Conservation (phyloP, 2,113 vertebrate species). For the Vanacampus margaritifer region DNA sequence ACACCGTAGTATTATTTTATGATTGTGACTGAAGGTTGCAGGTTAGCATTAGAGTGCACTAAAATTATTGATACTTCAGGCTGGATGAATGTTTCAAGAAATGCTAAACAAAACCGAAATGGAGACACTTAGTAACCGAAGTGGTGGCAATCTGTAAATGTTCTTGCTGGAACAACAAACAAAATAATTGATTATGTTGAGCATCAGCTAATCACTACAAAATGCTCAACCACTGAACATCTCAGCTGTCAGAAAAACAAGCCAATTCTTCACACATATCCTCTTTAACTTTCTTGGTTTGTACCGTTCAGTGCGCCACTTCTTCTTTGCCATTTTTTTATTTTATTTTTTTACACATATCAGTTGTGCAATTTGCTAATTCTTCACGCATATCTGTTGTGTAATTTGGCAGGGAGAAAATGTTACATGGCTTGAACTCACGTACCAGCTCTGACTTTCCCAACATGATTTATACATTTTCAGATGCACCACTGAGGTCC, state of each 20-base stretch:
- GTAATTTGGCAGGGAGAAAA: background rate
- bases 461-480: slow-evolving; percentile 42
- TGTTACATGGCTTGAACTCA: background rate
- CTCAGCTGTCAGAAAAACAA: background rate
- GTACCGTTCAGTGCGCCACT: too few relatives aligned
- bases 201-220: too few relatives aligned
- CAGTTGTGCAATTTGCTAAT: background rate
- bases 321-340: too few relatives aligned
- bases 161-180: background rate
- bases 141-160: background rate
- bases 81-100: background rate
- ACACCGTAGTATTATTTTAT: background rate
- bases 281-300: too few relatives aligned
- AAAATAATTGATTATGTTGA: too few relatives aligned
- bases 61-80: background rate
- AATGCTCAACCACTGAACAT: too few relatives aligned
- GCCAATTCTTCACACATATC: too few relatives aligned
- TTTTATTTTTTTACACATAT: background rate
- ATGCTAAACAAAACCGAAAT: background rate
- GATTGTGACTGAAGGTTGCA: background rate
- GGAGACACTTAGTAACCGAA: background rate
- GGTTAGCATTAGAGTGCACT: background rate
- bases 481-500: slow-evolving; percentile 27
- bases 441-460: slow-evolving; percentile 2
- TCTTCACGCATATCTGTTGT: background rate